A percentile compares a stretch with the other conserved stretches of the same genome.
Evolutionary conservation across 2,797 vertebrate genomes (phyloP).

Genomic region (Epinephelus malabaricus): DNA sequence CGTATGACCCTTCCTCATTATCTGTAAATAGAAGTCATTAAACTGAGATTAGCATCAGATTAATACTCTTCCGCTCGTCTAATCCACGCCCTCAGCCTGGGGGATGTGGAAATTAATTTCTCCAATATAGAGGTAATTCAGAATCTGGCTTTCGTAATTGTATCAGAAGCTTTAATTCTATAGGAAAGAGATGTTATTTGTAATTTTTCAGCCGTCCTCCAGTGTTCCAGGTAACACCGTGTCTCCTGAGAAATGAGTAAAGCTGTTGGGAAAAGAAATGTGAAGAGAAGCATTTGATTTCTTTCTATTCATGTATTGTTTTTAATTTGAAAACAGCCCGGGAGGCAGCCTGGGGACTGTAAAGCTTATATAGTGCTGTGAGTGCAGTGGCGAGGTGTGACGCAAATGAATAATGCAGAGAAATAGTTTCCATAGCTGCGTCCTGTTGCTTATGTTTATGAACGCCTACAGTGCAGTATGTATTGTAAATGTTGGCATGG

Average conservation of each 20-base stretch:
- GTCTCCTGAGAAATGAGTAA: slow-evolving; percentile 6
- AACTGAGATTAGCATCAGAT: slow-evolving; percentile 77
- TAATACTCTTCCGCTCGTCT: slow-evolving; percentile 49
- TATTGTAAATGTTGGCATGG: background rate
- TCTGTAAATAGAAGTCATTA: slow-evolving; percentile 76
- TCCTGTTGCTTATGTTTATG: slow-evolving; percentile 1
- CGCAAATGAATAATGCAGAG: slow-evolving; percentile 8
- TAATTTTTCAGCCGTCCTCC: background rate
- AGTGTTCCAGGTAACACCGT: slow-evolving; percentile 3
- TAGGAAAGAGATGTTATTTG: slow-evolving; percentile 23
- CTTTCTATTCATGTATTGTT: background rate
- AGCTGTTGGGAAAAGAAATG: slow-evolving; percentile 2
- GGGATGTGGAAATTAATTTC: slow-evolving; percentile 64
- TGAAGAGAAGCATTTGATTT: slow-evolving; percentile 1
- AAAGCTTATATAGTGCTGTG: background rate
- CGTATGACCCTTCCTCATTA: slow-evolving; percentile 67
- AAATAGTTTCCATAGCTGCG: background rate
- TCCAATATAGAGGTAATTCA: slow-evolving; percentile 35
- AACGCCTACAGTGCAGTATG: slow-evolving; percentile 2
- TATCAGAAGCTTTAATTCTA: slow-evolving; percentile 37
- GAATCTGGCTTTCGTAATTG: slow-evolving; percentile 40
- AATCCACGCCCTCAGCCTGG: slow-evolving; percentile 52
- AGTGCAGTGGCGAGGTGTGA: background rate
- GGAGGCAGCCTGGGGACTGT: background rate
- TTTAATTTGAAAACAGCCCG: slow-evolving; percentile 18